Conservation (phyloP, 2,797 vertebrate species). For the Artibeus lituratus region DNA sequence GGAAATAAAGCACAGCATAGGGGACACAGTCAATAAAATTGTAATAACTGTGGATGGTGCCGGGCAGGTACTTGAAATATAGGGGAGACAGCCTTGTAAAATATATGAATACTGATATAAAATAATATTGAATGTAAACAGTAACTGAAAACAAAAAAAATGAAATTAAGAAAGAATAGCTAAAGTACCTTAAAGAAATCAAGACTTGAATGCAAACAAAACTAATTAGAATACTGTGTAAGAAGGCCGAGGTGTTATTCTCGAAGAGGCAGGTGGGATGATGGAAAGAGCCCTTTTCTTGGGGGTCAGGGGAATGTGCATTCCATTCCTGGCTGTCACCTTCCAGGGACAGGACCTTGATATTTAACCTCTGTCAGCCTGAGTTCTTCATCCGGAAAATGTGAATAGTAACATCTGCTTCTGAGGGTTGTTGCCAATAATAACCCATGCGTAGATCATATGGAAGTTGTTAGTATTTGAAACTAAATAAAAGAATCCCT, state of each 20-base stretch:
- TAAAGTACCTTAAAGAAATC: background rate
- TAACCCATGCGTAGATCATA: background rate
- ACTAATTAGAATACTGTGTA: background rate
- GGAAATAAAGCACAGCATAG: background rate
- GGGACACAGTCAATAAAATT: background rate
- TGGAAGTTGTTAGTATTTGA: background rate
- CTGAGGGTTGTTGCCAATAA: background rate
- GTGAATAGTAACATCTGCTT: background rate
- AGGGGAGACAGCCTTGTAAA: background rate
- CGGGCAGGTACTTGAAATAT: background rate
- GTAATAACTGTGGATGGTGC: background rate
- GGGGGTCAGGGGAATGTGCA: background rate
- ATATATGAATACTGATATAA: background rate
- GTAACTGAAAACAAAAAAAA: background rate
- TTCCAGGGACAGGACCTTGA: background rate
- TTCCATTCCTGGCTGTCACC: background rate
- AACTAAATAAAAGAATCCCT: background rate
- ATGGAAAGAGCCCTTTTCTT: background rate
- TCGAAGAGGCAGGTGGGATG: background rate
- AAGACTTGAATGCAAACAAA: background rate
- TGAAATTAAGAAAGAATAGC: background rate
- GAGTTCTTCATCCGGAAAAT: background rate
- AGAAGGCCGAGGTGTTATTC: background rate
- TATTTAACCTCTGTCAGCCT: background rate
- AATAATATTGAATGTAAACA: background rate